phyloP scores from a whole-genome alignment of 2,888 invertebrate species.

The Mimas tiliae region DNA sequence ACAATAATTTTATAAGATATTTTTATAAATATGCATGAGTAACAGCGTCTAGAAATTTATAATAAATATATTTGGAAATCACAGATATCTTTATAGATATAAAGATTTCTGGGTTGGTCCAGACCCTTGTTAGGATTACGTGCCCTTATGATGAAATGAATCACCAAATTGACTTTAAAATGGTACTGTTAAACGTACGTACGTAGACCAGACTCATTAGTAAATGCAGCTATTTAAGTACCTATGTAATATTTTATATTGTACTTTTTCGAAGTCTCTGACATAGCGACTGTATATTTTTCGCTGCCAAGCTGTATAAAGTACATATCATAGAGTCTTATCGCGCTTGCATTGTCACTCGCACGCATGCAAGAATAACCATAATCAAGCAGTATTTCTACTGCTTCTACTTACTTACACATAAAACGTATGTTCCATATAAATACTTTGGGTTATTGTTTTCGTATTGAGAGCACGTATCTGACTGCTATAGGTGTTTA shows the following conservation, averaged over 20 bases:
- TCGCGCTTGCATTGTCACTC: slow-evolving; percentile 2
- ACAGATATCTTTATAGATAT: not conserved
- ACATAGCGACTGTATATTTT: not conserved
- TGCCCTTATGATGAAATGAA: too few relatives aligned
- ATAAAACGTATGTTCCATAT: not conserved
- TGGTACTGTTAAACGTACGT: too few relatives aligned
- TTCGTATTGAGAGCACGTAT: slow-evolving; percentile 17
- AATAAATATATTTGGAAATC: not conserved
- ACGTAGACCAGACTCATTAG: too few relatives aligned
- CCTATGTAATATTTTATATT: not conserved
- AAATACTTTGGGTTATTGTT: slow-evolving; percentile 1
- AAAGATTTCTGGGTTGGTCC: too few relatives aligned
- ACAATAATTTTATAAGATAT: not conserved
- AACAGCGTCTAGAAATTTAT: not conserved
- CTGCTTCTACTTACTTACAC: not conserved
- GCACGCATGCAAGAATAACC: not conserved
- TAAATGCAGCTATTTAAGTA: too few relatives aligned
- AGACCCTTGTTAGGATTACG: too few relatives aligned
- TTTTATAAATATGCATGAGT: not conserved
- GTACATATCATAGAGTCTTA: not conserved
- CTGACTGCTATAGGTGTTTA: slow-evolving; percentile 5
- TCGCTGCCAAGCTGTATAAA: not conserved
- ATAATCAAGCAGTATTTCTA: slow-evolving; percentile 1
- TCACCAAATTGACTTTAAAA: too few relatives aligned
- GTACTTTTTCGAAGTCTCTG: not conserved